phyloP scores from a whole-genome alignment of 1,140 invertebrate genomes.

The Chironomus tepperi region DNA sequence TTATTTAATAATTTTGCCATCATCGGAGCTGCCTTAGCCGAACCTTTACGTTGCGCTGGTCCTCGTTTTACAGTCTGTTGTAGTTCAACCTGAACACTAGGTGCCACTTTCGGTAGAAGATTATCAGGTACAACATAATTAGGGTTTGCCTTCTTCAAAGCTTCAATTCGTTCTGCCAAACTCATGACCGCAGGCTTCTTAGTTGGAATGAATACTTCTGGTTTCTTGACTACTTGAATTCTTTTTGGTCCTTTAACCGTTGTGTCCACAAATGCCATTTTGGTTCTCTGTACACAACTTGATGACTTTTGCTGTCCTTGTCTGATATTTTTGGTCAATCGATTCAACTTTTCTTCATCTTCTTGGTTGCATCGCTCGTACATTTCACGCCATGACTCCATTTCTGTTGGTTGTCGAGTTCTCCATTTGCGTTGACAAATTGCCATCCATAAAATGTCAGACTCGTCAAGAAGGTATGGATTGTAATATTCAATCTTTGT shows the following conservation, averaged over 20 bases:
- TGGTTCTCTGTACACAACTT: constrained; percentile 68
- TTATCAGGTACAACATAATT: constrained; percentile 41
- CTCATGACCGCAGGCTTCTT: constrained; percentile 43
- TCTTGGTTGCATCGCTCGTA: constrained; percentile 80
- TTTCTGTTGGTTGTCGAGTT: constrained; percentile 59
- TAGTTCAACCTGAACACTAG: constrained; percentile 31
- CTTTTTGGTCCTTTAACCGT: constrained; percentile 78
- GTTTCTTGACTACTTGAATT: constrained; percentile 66
- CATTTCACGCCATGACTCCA: constrained; percentile 86
- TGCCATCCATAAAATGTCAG: constrained; percentile 77
- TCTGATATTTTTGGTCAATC: constrained; percentile 71
- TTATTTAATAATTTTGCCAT: constrained; percentile 68
- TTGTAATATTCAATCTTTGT: constrained; percentile 82
- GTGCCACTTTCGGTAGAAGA: constrained; percentile 32
- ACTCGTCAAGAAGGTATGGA: constrained; percentile 80
- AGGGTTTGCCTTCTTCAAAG: constrained; percentile 40
- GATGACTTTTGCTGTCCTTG: constrained; percentile 65
- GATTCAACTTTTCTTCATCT: constrained; percentile 71
- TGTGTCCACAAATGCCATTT: constrained; percentile 82
- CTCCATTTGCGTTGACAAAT: constrained; percentile 76
- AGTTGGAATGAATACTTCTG: constrained; percentile 48
- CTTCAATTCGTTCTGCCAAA: constrained; percentile 46
- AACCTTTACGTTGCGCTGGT: constrained; percentile 33
- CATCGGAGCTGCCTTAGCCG: constrained; percentile 68
- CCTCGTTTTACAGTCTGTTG: constrained; percentile 30